Evolutionary conservation across 2,113 vertebrate species (phyloP), one percentile per base, ranked within the genome.

Genomic region (Xenopus borealis): DNA sequence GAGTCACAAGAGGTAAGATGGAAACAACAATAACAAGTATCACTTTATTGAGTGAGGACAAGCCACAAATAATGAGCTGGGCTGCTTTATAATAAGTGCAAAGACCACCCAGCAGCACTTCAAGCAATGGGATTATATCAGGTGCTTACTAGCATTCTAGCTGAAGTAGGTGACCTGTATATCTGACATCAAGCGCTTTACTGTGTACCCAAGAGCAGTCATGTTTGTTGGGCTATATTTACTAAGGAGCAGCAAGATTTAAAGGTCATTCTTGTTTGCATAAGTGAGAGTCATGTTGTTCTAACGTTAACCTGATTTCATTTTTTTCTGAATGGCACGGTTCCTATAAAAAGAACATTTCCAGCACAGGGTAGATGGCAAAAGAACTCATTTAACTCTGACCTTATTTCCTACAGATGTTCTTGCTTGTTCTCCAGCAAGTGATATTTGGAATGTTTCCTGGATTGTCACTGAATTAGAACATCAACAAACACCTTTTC

Each of bases 381-480:
- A 77, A 76, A 23, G 27, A 61, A 77, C 74, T 77, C 61, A 69
- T 70, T 77, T 70, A 70, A 77, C 67, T 77, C 66, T 77, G 67
- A 64, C 40, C 74, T 77, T 68, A 77, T 77, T 77, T 77, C 47
- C 66, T 77, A 77, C 74, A 77, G 67, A 77, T 77, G 74, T 77
- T 77, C 67, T 77, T 64, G 58, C 53, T 67, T 77, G 58, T 64
- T 70, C 67, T 69, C 66, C 74, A 77, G 46, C 55, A 76, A 76
- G 66, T 70, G 67, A 70, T 70, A 77, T 20, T 77, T 77, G 66
- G 74, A 77, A 77, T 57, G 6, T 57, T 77, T 77, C 74, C 67
- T 77, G 74, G 59, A 77, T 77, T 77, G 74, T 77, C 74, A 77
- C 74, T 77, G 74, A 77, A 77, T 77, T 63, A 77, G 74, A 77